These are phyloP conservation scores for rat (Rattus norvegicus) DNA, from an alignment of 2,113 vertebrate species.

Conservation along the genomic window GRCr8 NC_086022.1:44990501-44991000, in stretches of 20 bases:
- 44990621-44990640: not conserved
- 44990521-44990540: not conserved
- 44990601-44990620: not conserved
- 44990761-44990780: not conserved
- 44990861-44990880: not conserved
- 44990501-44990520: not conserved
- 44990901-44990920: not conserved
- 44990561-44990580: not conserved
- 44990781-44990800: not conserved
- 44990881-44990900: no score
- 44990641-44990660: not conserved
- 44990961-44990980: not conserved
- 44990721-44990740: not conserved
- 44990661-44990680: not conserved
- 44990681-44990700: not conserved
- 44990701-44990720: not conserved
- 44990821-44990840: no score
- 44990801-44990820: accelerated
- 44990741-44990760: not conserved
- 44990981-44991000: no score
- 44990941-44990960: not conserved
- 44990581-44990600: not conserved
- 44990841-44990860: not conserved
- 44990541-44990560: not conserved
- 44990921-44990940: not conserved